These are phyloP conservation scores for Narcine bancroftii DNA, from an alignment of 2,113 vertebrate species.

Conservation along the genomic window DNA sequence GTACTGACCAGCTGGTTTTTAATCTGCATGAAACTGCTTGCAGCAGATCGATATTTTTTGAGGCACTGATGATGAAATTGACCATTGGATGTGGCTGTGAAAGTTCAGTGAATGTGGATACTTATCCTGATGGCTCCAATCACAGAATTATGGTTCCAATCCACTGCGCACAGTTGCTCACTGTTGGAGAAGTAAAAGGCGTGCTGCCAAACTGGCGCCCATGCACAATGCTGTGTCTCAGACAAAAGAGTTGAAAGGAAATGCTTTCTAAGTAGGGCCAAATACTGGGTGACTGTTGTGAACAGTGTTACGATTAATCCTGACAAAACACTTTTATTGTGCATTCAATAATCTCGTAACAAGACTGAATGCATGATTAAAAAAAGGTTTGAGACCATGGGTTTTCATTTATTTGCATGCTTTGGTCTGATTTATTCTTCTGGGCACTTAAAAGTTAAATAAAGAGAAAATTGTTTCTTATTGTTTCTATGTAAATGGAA, in stretches of 20 bases:
- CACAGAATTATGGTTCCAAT: neutral
- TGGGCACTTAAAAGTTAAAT: neutral
- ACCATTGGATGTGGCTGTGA: neutral
- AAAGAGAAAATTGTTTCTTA: neutral
- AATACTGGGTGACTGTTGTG: neutral
- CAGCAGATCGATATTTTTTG: neutral
- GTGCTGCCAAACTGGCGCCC: neutral
- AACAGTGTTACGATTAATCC: neutral
- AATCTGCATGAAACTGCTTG: neutral
- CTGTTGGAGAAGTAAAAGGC: neutral
- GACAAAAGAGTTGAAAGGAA: neutral
- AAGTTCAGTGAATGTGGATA: neutral
- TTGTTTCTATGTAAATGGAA: constrained; percentile 19
- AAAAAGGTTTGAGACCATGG: neutral
- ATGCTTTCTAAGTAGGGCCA: neutral
- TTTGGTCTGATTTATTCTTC: constrained; percentile 23
- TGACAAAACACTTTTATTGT: neutral
- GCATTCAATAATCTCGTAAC: neutral
- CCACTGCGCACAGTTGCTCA: neutral
- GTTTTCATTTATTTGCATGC: neutral
- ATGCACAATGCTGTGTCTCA: neutral
- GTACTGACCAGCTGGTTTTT: neutral
- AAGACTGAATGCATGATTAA: neutral
- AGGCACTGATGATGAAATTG: constrained; percentile 1
- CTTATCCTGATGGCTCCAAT: neutral